A percentile compares a stretch with the other conserved stretches of the same genome.
phyloP scores from a whole-genome alignment of 2,888 invertebrate genomes.

The Acanthosepion esculentum region DNA sequence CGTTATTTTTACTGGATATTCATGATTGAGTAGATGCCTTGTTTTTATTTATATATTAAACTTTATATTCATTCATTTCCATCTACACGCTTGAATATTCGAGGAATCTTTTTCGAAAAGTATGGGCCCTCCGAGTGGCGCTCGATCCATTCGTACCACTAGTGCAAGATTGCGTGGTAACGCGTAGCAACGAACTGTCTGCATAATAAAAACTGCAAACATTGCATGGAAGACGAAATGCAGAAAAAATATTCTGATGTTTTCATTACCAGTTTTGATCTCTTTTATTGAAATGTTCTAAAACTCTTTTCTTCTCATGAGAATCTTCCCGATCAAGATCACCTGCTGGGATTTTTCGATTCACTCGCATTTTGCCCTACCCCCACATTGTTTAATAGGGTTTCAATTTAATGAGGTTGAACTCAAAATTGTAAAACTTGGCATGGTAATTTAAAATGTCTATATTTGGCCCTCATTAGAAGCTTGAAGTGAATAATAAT shows the following conservation, averaged over 20 bases:
- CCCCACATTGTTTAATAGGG: neutral
- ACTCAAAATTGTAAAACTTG: neutral
- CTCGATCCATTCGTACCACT: no score
- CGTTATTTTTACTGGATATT: no score
- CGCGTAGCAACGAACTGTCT: neutral
- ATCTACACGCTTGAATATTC: no score
- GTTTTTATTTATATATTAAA: no score
- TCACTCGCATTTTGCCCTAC: neutral
- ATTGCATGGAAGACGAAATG: neutral
- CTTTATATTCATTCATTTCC: no score
- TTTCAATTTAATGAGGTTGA: neutral
- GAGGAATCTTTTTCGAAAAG: no score
- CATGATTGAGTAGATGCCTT: no score
- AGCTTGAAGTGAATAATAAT: no score
- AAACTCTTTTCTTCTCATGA: neutral
- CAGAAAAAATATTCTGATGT: neutral
- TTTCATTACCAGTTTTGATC: neutral
- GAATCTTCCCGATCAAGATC: neutral
- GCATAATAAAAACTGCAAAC: neutral
- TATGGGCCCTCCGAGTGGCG: no score
- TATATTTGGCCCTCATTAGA: neutral
- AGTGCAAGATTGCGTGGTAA: no score
- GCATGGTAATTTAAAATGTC: neutral
- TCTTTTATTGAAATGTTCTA: neutral
- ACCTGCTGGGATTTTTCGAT: neutral